Conservation (phyloP, 2,888 invertebrate species). For the Microctonus hyperodae region DNA sequence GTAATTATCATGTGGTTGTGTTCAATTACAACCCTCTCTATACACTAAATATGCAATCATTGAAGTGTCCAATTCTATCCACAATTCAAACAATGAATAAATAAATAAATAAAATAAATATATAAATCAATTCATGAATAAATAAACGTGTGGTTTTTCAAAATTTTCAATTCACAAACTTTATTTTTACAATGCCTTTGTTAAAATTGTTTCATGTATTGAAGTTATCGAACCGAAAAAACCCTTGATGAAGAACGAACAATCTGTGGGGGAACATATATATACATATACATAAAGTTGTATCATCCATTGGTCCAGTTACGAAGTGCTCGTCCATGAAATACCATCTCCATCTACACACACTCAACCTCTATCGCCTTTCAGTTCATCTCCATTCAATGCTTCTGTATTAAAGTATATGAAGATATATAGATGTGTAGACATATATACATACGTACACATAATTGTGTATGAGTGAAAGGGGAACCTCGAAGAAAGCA, state of each 20-base stretch:
- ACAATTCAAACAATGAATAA: background rate
- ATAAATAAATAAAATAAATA: background rate
- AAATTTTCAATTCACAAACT: background rate
- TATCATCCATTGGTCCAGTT: constrained; percentile 13
- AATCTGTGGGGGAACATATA: background rate
- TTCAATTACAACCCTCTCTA: constrained; percentile 22
- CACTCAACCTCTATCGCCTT: constrained; percentile 1
- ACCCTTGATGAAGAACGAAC: constrained; percentile 2
- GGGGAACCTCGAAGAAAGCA: background rate
- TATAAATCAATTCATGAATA: background rate
- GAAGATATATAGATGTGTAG: background rate
- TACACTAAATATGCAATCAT: background rate
- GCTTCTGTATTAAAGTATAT: background rate
- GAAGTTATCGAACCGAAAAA: background rate
- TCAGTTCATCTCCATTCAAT: background rate
- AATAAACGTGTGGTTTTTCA: background rate
- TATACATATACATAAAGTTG: no score
- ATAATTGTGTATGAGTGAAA: background rate
- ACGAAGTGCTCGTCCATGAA: constrained; percentile 32
- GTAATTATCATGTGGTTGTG: constrained; percentile 24
- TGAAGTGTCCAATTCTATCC: background rate
- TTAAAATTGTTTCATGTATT: background rate
- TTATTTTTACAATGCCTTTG: background rate
- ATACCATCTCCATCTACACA: constrained; percentile 26
- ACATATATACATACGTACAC: no score